Percentiles rank a stretch among this genome's conserved stretches.
These are phyloP conservation scores for Amphiprion clarkii DNA, from an alignment of 2,797 vertebrate genomes.

Conservation along the genomic window DNA sequence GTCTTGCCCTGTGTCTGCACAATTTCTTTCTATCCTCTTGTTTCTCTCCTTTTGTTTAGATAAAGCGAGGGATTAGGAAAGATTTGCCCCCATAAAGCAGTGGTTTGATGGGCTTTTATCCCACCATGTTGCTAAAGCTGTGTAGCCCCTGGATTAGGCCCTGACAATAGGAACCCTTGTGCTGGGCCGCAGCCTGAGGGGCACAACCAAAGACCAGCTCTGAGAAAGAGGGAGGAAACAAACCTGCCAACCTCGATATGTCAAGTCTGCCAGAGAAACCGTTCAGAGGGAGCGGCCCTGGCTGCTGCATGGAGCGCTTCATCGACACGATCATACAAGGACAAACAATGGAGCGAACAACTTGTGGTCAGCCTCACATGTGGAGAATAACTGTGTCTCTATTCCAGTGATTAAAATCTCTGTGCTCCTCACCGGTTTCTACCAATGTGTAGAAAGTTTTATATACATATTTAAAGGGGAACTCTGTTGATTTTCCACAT, in stretches of 20 bases:
- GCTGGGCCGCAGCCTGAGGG: conserved; percentile 91
- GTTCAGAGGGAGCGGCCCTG: conserved; percentile 61
- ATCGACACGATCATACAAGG: conserved; percentile 71
- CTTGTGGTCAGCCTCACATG: conserved; percentile 39
- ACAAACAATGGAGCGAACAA: conserved; percentile 58
- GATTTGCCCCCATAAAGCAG: conserved; percentile 99
- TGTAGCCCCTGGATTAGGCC: conserved; percentile 98
- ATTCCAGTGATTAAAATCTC: conserved; percentile 6
- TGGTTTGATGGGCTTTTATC: conserved; percentile 99
- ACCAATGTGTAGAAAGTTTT: background rate
- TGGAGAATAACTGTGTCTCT: conserved; percentile 28
- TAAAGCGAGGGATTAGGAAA: conserved; percentile 99
- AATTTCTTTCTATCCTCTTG: conserved; percentile 89
- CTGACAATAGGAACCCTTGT: conserved; percentile 99
- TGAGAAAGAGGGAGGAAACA: conserved; percentile 87
- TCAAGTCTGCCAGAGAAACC: conserved; percentile 82
- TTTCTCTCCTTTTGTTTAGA: conserved; percentile 96
- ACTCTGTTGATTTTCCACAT: background rate
- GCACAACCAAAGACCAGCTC: conserved; percentile 85
- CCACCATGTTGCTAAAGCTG: conserved; percentile 98
- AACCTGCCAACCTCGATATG: conserved; percentile 88
- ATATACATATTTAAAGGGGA: background rate
- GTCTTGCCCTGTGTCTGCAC: conserved; percentile 94
- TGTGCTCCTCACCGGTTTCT: background rate
- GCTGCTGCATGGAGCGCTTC: conserved; percentile 51